These are phyloP conservation scores for Ormyrus nitidulus DNA, from an alignment of 2,888 invertebrate species.

Conservation along the genomic window DNA sequence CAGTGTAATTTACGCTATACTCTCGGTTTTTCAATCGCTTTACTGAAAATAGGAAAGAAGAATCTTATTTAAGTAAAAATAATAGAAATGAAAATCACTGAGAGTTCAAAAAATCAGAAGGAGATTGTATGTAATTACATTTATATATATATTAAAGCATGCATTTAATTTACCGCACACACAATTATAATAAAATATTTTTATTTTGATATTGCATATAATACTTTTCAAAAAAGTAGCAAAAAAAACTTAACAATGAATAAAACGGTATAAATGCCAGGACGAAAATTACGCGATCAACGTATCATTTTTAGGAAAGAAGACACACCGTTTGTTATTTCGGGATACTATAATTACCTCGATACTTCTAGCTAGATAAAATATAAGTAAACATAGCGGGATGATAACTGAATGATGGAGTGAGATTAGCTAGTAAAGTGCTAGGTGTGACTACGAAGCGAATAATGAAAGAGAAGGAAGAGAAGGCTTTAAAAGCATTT, in stretches of 20 bases:
- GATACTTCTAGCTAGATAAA: conserved; percentile 69
- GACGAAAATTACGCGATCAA: conserved; percentile 25
- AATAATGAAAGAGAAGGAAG: conserved; percentile 61
- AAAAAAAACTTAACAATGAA: neutral
- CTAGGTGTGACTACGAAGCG: conserved; percentile 74
- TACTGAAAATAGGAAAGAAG: conserved; percentile 64
- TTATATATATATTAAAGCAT: neutral
- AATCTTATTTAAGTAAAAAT: conserved; percentile 43
- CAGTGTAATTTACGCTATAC: conserved; percentile 61
- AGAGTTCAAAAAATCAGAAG: neutral
- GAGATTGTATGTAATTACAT: conserved; percentile 10
- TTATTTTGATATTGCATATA: conserved; percentile 1
- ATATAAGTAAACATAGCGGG: conserved; percentile 71
- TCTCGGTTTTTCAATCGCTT: conserved; percentile 61
- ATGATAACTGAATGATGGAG: conserved; percentile 68
- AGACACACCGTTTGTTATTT: conserved; percentile 13
- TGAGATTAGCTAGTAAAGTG: conserved; percentile 71
- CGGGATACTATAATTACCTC: conserved; percentile 71
- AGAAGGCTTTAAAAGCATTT: conserved; percentile 71
- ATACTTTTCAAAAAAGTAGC: neutral
- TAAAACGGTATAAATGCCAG: neutral
- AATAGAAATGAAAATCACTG: conserved; percentile 9
- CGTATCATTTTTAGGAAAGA: conserved; percentile 1
- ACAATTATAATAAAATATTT: no score
- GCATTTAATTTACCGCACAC: neutral